A percentile compares a stretch with the other conserved stretches of the same genome.
These are phyloP conservation scores for Lethenteron camtschaticum DNA, from an alignment of 2,113 vertebrate genomes.

Conservation along the genomic window DNA sequence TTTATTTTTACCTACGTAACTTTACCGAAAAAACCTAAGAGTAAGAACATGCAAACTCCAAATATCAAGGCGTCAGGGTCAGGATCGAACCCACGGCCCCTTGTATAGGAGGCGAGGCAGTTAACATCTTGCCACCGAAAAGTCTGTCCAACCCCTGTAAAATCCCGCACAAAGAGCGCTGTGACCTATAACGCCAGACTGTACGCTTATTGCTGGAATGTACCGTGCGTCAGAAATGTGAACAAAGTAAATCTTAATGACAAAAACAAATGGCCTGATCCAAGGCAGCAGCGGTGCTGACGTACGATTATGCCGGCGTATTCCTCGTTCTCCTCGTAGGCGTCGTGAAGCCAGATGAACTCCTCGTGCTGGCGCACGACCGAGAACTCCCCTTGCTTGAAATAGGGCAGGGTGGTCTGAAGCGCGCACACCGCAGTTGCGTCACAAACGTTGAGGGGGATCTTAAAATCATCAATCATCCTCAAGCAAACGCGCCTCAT, in stretches of 20 bases:
- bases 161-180: too few species aligned
- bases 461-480: background rate
- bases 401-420: constrained; percentile 13
- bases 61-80: too few species aligned
- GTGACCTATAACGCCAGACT: too few species aligned
- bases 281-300: background rate
- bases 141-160: too few species aligned
- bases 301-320: constrained; percentile 13
- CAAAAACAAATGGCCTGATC: background rate
- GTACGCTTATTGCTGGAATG: too few species aligned
- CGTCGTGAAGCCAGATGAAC: constrained; percentile 14
- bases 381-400: constrained; percentile 10
- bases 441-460: background rate
- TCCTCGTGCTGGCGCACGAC: constrained; percentile 11
- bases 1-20: too few species aligned
- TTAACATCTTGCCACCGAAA: too few species aligned
- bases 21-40: too few species aligned
- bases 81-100: too few species aligned
- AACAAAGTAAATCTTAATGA: background rate
- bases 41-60: too few species aligned
- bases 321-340: constrained; percentile 13
- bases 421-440: background rate
- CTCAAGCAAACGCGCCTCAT: background rate
- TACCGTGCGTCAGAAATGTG: background rate
- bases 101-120: too few species aligned